These are phyloP conservation scores for Sebastes hubbsi DNA, from an alignment of 2,797 vertebrate species.

Conservation along the genomic window DNA sequence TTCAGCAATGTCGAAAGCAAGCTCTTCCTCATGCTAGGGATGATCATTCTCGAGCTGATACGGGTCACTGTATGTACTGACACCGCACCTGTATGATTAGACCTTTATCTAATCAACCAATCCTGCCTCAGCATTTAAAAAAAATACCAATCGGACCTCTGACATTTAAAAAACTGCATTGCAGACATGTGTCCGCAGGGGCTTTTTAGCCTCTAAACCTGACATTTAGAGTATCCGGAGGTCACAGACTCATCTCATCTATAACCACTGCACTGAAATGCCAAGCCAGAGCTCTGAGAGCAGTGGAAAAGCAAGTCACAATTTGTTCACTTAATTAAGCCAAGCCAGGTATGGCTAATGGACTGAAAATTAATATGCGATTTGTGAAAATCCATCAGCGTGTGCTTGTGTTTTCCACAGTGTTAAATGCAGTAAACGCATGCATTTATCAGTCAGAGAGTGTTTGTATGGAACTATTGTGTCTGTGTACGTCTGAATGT, in stretches of 20 bases:
- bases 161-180: constrained; percentile 59
- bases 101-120: constrained; percentile 31
- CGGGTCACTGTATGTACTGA: background rate
- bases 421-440: background rate
- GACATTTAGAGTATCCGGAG: constrained; percentile 68
- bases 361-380: background rate
- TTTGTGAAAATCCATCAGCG: background rate
- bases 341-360: constrained; percentile 6
- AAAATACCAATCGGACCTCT: constrained; percentile 5
- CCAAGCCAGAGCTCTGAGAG: constrained; percentile 28
- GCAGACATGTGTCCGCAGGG: constrained; percentile 20
- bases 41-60: background rate
- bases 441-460: background rate
- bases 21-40: background rate
- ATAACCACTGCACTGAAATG: constrained; percentile 48
- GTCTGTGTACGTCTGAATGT: constrained; percentile 22
- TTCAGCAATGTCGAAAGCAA: accelerated
- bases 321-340: constrained; percentile 19
- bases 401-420: background rate
- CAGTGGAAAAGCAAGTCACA: constrained; percentile 1
- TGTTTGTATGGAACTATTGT: background rate
- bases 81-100: background rate
- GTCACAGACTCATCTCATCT: constrained; percentile 22
- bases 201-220: constrained; percentile 64
- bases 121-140: background rate